Evolutionary conservation across 2,113 vertebrate species (phyloP).

Genomic region (Cichladusa arquata): DNA sequence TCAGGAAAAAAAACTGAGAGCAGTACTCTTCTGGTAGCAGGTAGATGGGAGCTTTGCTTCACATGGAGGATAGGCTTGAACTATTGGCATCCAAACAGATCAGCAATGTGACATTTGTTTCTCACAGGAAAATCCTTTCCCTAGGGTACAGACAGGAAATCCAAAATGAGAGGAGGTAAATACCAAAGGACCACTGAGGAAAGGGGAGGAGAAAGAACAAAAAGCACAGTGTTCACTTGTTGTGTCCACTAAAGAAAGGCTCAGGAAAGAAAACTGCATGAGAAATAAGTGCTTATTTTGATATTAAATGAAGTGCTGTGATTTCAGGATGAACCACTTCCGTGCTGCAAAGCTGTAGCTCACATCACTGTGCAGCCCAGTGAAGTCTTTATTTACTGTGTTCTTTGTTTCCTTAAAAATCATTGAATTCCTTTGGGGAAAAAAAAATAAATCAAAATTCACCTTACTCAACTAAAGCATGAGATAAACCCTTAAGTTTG

Average conservation of each 20-base stretch:
- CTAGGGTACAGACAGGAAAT: conserved; percentile 53
- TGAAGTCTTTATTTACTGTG: neutral
- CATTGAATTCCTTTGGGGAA: neutral
- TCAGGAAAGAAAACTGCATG: neutral
- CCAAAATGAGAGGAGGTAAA: conserved; percentile 56
- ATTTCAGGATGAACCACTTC: neutral
- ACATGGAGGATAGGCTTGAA: neutral
- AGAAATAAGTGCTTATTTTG: conserved; percentile 19
- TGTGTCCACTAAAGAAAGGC: neutral
- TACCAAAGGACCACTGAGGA: conserved; percentile 12
- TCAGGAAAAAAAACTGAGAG: neutral
- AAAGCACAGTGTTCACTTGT: neutral
- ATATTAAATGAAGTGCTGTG: neutral
- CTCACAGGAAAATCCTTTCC: conserved; percentile 57
- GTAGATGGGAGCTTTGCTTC: neutral
- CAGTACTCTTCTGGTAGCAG: neutral
- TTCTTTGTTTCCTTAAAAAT: neutral
- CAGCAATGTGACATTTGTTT: conserved; percentile 46
- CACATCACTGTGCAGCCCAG: neutral
- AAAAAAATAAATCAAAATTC: neutral
- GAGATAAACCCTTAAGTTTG: neutral
- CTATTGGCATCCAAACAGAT: neutral
- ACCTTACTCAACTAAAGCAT: neutral
- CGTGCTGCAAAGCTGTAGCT: accelerated
- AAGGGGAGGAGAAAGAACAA: conserved; percentile 34